Evolutionary conservation across 2,113 vertebrate genomes (phyloP).

Genomic region (Callipepla californica): DNA sequence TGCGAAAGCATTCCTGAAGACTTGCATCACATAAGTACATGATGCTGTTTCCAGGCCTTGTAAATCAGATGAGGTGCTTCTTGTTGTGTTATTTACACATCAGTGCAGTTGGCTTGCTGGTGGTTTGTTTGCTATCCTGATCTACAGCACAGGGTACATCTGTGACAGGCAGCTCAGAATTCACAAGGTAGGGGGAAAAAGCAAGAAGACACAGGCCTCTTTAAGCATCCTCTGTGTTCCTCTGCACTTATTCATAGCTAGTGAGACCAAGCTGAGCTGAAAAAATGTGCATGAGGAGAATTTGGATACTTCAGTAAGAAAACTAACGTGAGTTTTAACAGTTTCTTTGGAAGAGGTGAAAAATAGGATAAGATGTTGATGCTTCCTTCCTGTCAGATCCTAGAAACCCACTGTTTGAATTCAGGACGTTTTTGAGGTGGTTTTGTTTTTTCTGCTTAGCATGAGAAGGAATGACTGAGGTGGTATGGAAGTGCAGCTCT

Average conservation of each 20-base stretch:
- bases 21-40: neutral
- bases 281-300: conserved; percentile 7
- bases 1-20: conserved; percentile 40
- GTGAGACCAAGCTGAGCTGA: neutral
- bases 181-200: neutral
- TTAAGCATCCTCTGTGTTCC: neutral
- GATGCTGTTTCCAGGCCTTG: conserved; percentile 5
- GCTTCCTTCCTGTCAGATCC: neutral
- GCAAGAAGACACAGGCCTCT: neutral
- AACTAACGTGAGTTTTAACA: neutral
- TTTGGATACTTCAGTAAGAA: neutral
- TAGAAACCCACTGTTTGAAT: neutral
- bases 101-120: neutral
- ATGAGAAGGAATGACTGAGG: neutral
- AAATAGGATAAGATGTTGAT: neutral
- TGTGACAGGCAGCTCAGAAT: neutral
- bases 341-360: neutral
- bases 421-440: neutral
- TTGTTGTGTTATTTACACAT: conserved; percentile 41
- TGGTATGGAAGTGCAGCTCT: neutral
- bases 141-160: neutral
- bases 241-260: neutral
- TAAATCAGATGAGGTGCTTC: conserved; percentile 17
- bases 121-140: neutral
- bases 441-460: neutral